Percentiles rank a stretch among this genome's conserved stretches.
These are phyloP conservation scores for Lucinisca nassula DNA, from an alignment of 2,888 invertebrate genomes.

Conservation along the genomic window DNA sequence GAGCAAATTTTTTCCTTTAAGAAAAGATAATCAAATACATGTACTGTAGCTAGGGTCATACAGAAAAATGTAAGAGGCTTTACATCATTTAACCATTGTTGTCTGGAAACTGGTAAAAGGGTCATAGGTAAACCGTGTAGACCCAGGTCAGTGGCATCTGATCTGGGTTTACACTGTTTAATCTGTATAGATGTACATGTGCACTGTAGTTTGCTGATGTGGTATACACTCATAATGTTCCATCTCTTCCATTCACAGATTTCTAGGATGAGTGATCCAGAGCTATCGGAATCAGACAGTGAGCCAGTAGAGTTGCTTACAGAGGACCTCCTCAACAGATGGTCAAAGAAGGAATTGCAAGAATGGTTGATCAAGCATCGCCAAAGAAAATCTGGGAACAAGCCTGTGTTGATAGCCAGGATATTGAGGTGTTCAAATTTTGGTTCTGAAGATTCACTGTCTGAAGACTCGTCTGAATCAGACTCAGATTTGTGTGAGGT, in stretches of 20 bases:
- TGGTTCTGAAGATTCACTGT: neutral
- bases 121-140: no score
- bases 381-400: slow-evolving; percentile 1
- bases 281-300: neutral
- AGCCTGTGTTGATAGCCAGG: neutral
- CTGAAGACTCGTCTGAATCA: neutral
- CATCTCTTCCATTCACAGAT: neutral
- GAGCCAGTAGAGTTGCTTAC: neutral
- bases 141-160: no score
- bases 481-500: neutral
- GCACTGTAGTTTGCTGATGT: neutral
- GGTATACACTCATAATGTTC: neutral
- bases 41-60: no score
- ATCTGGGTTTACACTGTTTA: no score
- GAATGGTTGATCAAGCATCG: neutral
- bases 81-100: no score
- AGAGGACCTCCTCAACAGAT: neutral
- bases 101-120: no score
- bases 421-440: neutral
- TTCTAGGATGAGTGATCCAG: neutral
- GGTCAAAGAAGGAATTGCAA: neutral
- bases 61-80: no score
- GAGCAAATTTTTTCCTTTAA: no score
- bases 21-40: no score
- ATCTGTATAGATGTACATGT: no score